Evolutionary conservation across 2,888 invertebrate species (phyloP).

Genomic region (Eupeodes luniger): DNA sequence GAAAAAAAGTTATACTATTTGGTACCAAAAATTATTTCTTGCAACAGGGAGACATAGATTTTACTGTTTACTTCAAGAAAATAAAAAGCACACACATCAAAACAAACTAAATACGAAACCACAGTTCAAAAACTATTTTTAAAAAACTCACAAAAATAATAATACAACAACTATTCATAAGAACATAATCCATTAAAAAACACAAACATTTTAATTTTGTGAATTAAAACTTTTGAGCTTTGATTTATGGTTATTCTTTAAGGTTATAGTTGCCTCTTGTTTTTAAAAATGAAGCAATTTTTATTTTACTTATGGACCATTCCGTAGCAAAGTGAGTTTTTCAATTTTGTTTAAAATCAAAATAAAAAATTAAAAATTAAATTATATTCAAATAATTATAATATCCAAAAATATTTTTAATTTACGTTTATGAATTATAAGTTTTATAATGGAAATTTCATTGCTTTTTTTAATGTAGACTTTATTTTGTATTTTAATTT

Average conservation of each 20-base stretch:
- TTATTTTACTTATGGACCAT: slow-evolving; percentile 47
- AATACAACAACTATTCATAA: background rate
- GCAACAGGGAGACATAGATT: slow-evolving; percentile 73
- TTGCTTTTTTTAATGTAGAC: slow-evolving; percentile 69
- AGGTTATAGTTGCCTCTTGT: slow-evolving; percentile 68
- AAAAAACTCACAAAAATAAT: background rate
- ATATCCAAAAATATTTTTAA: background rate
- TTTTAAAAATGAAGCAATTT: slow-evolving; percentile 54
- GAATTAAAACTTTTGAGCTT: slow-evolving; percentile 54
- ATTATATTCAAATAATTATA: background rate
- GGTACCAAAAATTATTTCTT: slow-evolving; percentile 32
- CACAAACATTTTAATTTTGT: slow-evolving; percentile 29
- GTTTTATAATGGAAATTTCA: slow-evolving; percentile 61
- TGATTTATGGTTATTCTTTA: slow-evolving; percentile 41
- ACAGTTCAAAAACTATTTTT: slow-evolving; percentile 18
- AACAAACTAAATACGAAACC: slow-evolving; percentile 12
- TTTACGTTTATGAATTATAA: slow-evolving; percentile 17
- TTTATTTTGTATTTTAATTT: slow-evolving; percentile 37
- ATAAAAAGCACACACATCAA: slow-evolving; percentile 6
- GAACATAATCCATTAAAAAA: background rate
- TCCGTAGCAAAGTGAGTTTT: slow-evolving; percentile 65
- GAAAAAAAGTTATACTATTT: slow-evolving; percentile 17
- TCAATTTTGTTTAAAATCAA: slow-evolving; percentile 22
- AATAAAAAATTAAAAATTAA: background rate
- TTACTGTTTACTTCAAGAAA: slow-evolving; percentile 15